Conservation (phyloP, 2,113 vertebrate genomes). For the Nestor notabilis region DNA sequence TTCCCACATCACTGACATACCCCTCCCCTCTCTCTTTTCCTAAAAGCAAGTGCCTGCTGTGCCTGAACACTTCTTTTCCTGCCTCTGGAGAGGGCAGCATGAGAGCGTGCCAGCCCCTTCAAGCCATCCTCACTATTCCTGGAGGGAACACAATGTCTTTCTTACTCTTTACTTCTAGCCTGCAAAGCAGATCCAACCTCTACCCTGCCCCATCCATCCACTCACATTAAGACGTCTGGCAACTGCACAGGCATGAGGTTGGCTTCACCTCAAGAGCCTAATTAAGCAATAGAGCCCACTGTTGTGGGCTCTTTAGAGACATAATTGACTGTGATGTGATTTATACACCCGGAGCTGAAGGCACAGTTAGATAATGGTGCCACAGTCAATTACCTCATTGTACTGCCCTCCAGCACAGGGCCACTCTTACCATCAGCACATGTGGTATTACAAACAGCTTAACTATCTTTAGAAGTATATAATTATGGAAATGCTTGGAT, state of each 20-base stretch:
- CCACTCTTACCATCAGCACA: neutral
- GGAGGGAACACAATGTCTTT: neutral
- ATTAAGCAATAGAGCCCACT: conserved; percentile 32
- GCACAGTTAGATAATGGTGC: conserved; percentile 5
- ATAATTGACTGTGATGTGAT: conserved; percentile 37
- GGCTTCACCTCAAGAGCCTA: conserved; percentile 39
- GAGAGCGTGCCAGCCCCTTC: neutral
- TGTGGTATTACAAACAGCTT: neutral
- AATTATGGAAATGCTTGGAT: neutral
- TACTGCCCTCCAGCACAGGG: neutral
- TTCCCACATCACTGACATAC: neutral
- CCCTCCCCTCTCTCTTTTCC: neutral
- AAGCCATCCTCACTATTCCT: neutral
- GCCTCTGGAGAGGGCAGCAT: neutral
- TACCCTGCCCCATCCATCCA: neutral
- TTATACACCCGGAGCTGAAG: neutral
- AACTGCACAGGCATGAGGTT: neutral
- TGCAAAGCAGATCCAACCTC: neutral
- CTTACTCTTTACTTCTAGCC: neutral
- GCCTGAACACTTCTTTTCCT: neutral
- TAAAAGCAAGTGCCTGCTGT: neutral
- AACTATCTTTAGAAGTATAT: neutral
- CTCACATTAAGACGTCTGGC: neutral
- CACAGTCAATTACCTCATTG: neutral
- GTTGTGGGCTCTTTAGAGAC: conserved; percentile 7